Conservation (phyloP, 2,797 vertebrate genomes). For the Sebastes glaucus region DNA sequence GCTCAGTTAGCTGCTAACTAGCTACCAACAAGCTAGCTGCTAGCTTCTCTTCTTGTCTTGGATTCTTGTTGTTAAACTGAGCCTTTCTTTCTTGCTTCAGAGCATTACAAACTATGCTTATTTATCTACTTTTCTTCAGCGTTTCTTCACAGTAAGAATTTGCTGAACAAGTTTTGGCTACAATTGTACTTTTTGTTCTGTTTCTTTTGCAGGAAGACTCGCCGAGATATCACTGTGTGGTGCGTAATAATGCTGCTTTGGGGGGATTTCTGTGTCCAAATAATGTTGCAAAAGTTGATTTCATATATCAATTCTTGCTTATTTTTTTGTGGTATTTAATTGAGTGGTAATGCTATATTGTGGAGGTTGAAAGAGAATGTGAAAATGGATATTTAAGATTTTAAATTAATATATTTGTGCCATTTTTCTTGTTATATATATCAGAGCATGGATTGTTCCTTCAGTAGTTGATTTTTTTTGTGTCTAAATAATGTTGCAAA, state of each 20-base stretch:
- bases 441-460: too few relatives aligned
- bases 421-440: too few relatives aligned
- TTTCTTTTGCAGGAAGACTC: conserved; percentile 93
- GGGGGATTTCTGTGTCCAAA: conserved; percentile 64
- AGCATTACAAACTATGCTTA: neutral
- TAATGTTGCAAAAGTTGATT: conserved; percentile 38
- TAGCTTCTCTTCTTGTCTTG: conserved; percentile 41
- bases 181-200: conserved; percentile 85
- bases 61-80: conserved; percentile 27
- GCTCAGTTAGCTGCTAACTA: conserved; percentile 67
- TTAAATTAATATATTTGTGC: too few relatives aligned
- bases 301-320: neutral
- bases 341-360: neutral
- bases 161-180: conserved; percentile 73
- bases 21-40: conserved; percentile 49
- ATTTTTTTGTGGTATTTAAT: neutral
- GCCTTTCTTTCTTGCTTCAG: neutral
- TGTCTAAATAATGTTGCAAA: too few relatives aligned
- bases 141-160: conserved; percentile 26
- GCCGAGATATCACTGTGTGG: conserved; percentile 91
- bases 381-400: too few relatives aligned
- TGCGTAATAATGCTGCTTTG: conserved; percentile 81
- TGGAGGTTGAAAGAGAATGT: too few relatives aligned
- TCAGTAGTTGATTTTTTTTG: too few relatives aligned
- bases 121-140: conserved; percentile 28